Evolutionary conservation across 1,140 invertebrate species (phyloP).

Genomic region (Orchesella cincta): DNA sequence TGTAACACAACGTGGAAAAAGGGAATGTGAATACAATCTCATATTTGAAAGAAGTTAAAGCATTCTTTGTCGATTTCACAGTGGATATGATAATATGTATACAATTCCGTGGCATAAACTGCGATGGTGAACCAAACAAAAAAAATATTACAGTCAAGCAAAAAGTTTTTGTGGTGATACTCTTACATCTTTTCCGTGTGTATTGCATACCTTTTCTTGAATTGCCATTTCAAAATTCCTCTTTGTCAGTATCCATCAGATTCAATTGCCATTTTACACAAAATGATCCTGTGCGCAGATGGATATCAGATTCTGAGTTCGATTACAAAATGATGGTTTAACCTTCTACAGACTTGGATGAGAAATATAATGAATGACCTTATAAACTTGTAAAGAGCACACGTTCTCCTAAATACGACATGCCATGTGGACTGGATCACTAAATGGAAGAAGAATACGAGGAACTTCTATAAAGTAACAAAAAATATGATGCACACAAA

Average conservation of each 20-base stretch:
- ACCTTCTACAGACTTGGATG: neutral
- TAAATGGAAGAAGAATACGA: neutral
- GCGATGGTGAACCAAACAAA: neutral
- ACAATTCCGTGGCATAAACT: neutral
- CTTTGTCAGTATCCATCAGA: too few species aligned
- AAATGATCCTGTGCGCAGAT: constrained; percentile 4
- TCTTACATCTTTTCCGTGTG: neutral
- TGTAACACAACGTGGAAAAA: too few species aligned
- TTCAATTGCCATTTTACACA: neutral
- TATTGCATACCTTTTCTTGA: too few species aligned
- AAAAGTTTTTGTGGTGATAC: neutral
- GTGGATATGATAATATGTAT: neutral
- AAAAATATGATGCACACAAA: neutral
- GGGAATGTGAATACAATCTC: neutral
- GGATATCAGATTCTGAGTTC: neutral
- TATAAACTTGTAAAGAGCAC: constrained; percentile 24
- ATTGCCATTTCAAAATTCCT: neutral
- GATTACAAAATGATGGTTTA: neutral
- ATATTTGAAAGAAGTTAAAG: neutral
- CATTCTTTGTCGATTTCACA: neutral
- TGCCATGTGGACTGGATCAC: neutral
- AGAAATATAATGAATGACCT: neutral
- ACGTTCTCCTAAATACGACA: constrained; percentile 3
- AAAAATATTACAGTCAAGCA: neutral
- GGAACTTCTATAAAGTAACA: neutral